Base-by-base conservation (phyloP, 2,888 invertebrate genomes). In the Philereme transversata region DNA sequence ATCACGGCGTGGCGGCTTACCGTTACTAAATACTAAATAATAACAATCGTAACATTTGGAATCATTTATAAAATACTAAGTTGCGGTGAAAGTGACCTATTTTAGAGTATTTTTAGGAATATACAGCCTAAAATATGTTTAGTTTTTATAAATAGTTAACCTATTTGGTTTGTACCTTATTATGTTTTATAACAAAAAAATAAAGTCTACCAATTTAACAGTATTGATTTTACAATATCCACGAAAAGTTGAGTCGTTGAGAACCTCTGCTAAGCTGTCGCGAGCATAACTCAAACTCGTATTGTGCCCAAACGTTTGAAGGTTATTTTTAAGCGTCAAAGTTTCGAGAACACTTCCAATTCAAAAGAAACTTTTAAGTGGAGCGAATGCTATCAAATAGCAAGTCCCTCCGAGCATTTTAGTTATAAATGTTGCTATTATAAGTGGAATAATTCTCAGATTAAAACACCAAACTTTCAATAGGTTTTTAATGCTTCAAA, bases 241-340 rank as follows among this genome's bases (percentile, higher is more conserved):
- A 33, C 33, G 5, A 45, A 40, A 50, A 45, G 44, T 22, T 11
- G n/a, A 38, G 38, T 38, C 8, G 44, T 48, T 49, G 49, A 49
- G 52, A 40, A 51, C 35, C 52, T 52, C 44, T 47, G 57, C 34
- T 38, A 57, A 49, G 43, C 53, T 53, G 46, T 53, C 44, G 41
- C 36, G 45, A n/a, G 48, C 33, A 56, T 44, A 38, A n/a, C 48
- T 54, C 45, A 50, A 59, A 49, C 51, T 38, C 44, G 49, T 38
- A 50, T 55, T 48, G 57, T 61, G 33, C 51, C 60, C 10, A 48
- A 58, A 53, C 52, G 47, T 62, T 67, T 57, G 54, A 62, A 68
- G 64, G 60, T 68, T 68, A 64, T 58, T 53, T 65, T 51, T 61
- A 64, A 65, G 60, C 59, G 62, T 64, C 53, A 41, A 68, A 68